A percentile compares a stretch with the other conserved stretches of the same genome.
Conservation (phyloP, 1,140 invertebrate genomes). For the Drosophila kanapiae region DNA sequence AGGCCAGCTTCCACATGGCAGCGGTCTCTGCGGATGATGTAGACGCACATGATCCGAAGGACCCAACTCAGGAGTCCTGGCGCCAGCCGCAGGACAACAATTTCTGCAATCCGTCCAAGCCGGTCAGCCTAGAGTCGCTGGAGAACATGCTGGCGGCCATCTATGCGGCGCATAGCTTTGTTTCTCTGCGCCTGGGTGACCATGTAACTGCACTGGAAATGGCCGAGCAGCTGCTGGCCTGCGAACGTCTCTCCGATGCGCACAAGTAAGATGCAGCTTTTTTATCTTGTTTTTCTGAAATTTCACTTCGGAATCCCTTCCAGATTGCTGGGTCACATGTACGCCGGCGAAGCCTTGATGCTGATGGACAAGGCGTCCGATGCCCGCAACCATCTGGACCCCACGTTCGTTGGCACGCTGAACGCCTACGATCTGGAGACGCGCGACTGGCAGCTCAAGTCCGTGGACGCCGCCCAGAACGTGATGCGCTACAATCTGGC, state of each 20-base stretch:
- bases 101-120: conserved; percentile 85
- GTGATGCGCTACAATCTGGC: conserved; percentile 93
- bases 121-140: conserved; percentile 79
- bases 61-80: conserved; percentile 69
- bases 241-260: conserved; percentile 79
- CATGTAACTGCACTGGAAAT: conserved; percentile 92
- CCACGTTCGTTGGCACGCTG: conserved; percentile 89
- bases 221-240: conserved; percentile 85
- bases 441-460: conserved; percentile 90
- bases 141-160: conserved; percentile 89
- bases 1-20: conserved; percentile 84
- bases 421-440: conserved; percentile 83
- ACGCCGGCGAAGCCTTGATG: conserved; percentile 95
- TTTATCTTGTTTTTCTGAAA: no score
- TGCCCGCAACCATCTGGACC: conserved; percentile 94
- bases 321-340: conserved; percentile 94
- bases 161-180: conserved; percentile 92
- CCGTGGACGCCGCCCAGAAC: conserved; percentile 88
- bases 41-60: conserved; percentile 85
- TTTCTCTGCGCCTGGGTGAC: conserved; percentile 94
- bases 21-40: conserved; percentile 43
- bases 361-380: conserved; percentile 93
- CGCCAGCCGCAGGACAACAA: conserved; percentile 81
- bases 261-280: conserved; percentile 58
- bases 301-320: background rate